A percentile compares a stretch with the other conserved stretches of the same genome.
phyloP scores from a whole-genome alignment of 2,797 vertebrate species.

The Fundulus diaphanus region DNA sequence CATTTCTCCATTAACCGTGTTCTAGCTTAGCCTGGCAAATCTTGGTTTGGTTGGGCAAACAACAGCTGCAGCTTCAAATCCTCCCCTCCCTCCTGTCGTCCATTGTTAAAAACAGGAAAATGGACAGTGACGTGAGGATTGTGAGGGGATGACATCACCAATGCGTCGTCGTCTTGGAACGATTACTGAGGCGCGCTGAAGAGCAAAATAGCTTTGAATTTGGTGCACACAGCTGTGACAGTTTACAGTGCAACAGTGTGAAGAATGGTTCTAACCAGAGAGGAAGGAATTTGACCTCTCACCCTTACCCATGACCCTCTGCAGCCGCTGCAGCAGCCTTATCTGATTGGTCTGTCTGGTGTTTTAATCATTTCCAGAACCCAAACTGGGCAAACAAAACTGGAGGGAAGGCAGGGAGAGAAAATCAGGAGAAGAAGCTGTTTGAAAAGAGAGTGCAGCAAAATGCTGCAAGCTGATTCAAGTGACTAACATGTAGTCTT shows the following conservation, averaged over 20 bases:
- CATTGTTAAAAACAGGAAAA: slow-evolving; percentile 4
- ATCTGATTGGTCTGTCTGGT: slow-evolving; percentile 79
- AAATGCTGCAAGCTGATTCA: slow-evolving; percentile 16
- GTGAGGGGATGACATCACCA: slow-evolving; percentile 36
- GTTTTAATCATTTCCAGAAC: slow-evolving; percentile 76
- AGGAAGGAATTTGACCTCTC: slow-evolving; percentile 75
- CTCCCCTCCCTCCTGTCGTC: slow-evolving; percentile 1
- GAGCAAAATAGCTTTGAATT: background rate
- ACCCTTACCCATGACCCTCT: slow-evolving; percentile 69
- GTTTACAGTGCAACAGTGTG: slow-evolving; percentile 68
- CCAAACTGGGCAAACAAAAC: slow-evolving; percentile 36
- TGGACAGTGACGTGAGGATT: background rate
- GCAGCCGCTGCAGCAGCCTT: slow-evolving; percentile 61
- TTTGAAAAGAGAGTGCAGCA: slow-evolving; percentile 17
- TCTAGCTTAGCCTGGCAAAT: slow-evolving; percentile 58
- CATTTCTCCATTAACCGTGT: slow-evolving; percentile 65
- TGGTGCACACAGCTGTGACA: slow-evolving; percentile 60
- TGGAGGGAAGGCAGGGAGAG: background rate
- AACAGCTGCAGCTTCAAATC: slow-evolving; percentile 61
- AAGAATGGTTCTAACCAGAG: slow-evolving; percentile 71
- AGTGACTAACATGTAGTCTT: background rate
- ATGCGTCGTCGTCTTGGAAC: slow-evolving; percentile 46
- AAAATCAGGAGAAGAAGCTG: background rate
- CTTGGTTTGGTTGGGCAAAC: slow-evolving; percentile 36
- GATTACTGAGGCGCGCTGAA: slow-evolving; percentile 10